Conservation (phyloP, 2,888 invertebrate genomes). For the Dryobota labecula region DNA sequence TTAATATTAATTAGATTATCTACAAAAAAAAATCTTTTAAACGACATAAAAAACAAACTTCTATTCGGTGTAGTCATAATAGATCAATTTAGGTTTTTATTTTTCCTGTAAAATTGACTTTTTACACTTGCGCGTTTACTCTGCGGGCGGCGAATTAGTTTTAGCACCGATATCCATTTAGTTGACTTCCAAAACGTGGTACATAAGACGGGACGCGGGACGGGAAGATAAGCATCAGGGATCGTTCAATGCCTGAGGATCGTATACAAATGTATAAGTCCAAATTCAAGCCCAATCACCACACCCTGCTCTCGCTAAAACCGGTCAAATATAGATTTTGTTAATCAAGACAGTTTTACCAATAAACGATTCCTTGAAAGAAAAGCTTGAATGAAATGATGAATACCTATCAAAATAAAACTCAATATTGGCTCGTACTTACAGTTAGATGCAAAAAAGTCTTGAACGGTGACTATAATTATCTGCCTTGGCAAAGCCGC, state of each 20-base stretch:
- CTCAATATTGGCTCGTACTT: constrained; percentile 13
- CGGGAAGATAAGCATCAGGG: constrained; percentile 3
- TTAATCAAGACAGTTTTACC: background rate
- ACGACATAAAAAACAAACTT: no score
- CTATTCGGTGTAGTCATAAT: no score
- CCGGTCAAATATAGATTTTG: constrained; percentile 12
- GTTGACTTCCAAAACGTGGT: background rate
- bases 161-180: background rate
- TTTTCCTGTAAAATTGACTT: no score
- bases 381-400: background rate
- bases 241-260: background rate
- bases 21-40: no score
- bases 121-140: no score
- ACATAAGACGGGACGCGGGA: no score
- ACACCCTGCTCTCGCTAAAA: constrained; percentile 10
- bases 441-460: background rate
- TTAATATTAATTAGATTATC: no score
- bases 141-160: no score
- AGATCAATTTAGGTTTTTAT: no score
- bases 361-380: background rate
- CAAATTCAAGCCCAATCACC: constrained; percentile 16
- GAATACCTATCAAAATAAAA: background rate
- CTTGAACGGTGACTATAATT: background rate
- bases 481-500: background rate
- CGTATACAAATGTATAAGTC: constrained; percentile 6